A percentile compares a stretch with the other conserved stretches of the same genome.
These are phyloP conservation scores for Hippocampus abdominalis DNA, from an alignment of 2,113 vertebrate genomes.

Conservation along the genomic window DNA sequence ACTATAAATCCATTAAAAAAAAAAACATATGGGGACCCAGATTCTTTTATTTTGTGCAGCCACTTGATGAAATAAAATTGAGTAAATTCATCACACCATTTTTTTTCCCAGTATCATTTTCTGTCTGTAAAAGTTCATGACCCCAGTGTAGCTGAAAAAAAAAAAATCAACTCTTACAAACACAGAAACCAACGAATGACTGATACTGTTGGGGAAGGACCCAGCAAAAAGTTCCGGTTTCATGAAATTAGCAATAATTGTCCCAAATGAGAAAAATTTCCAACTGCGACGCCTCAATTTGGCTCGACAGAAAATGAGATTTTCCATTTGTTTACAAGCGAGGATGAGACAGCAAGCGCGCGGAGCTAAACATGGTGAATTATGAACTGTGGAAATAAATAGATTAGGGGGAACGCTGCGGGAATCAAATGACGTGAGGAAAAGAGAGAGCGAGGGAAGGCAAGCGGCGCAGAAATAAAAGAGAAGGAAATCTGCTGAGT, in stretches of 20 bases:
- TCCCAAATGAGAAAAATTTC: neutral
- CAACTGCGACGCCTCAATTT: neutral
- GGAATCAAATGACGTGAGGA: constrained; percentile 5
- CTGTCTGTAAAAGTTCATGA: neutral
- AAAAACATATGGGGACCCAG: too few species aligned
- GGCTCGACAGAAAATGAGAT: constrained; percentile 9
- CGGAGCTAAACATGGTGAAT: constrained; percentile 4
- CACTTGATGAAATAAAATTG: too few species aligned
- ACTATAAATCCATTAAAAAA: too few species aligned
- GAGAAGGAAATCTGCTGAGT: constrained; percentile 5
- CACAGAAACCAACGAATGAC: neutral
- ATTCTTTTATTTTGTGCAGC: too few species aligned
- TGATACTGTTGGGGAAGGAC: neutral
- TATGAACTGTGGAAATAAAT: constrained; percentile 5
- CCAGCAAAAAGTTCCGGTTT: neutral
- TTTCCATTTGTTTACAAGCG: constrained; percentile 1
- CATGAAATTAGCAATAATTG: neutral
- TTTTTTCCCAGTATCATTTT: neutral
- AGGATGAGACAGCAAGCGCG: constrained; percentile 1
- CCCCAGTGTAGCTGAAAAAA: neutral
- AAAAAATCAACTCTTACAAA: neutral
- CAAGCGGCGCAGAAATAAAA: constrained; percentile 16
- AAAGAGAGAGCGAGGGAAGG: neutral
- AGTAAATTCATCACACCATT: too few species aligned
- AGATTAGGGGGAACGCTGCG: neutral